phyloP scores from a whole-genome alignment of 1,140 invertebrate genomes.

The Archegozetes longisetosus region DNA sequence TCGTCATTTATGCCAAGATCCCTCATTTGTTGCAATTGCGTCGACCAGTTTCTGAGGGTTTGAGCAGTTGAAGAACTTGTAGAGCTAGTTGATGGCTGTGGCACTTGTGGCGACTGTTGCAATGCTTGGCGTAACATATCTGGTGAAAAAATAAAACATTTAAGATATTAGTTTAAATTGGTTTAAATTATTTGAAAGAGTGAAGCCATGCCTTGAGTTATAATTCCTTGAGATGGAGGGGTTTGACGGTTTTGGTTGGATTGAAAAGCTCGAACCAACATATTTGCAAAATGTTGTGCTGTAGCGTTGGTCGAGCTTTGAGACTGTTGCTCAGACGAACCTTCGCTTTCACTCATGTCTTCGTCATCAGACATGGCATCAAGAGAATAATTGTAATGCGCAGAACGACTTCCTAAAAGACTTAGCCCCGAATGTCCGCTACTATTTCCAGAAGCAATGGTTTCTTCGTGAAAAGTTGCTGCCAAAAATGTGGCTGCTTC shows the following conservation, averaged over 20 bases:
- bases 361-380: conserved; percentile 15
- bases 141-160: neutral
- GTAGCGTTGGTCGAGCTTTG: neutral
- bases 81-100: neutral
- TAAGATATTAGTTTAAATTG: neutral
- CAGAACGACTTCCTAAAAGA: neutral
- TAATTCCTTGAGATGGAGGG: neutral
- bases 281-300: neutral
- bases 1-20: conserved; percentile 37
- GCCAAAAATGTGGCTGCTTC: conserved; percentile 14
- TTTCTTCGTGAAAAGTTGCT: conserved; percentile 17
- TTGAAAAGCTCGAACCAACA: neutral
- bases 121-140: neutral
- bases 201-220: neutral
- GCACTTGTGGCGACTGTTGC: neutral
- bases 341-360: conserved; percentile 10
- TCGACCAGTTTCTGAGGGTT: conserved; percentile 6
- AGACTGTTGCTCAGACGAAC: neutral
- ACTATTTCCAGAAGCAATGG: neutral
- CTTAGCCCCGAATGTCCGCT: neutral
- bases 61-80: neutral
- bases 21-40: conserved; percentile 31
- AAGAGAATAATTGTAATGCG: conserved; percentile 10
- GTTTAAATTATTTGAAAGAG: neutral
- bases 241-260: neutral